phyloP scores from a whole-genome alignment of 2,113 vertebrate genomes.

The Sterna hirundo region DNA sequence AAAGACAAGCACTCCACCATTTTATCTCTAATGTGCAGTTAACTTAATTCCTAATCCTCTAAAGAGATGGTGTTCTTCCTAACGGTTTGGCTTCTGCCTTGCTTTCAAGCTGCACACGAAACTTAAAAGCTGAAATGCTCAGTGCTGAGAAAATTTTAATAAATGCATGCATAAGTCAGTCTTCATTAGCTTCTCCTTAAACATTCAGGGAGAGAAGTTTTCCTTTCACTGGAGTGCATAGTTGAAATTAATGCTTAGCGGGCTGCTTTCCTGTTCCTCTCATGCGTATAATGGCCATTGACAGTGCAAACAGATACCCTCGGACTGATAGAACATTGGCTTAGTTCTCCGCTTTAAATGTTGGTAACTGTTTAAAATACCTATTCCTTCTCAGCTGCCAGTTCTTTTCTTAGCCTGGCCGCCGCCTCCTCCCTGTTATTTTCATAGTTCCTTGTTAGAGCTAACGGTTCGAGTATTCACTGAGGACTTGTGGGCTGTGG shows the following conservation, averaged over 20 bases:
- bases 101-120: not conserved
- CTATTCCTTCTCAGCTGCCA: not conserved
- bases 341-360: not conserved
- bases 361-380: not conserved
- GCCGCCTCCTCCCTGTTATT: not conserved
- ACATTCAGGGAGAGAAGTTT: not conserved
- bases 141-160: not conserved
- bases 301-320: not conserved
- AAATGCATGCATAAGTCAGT: not conserved
- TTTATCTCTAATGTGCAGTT: constrained; percentile 64
- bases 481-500: not conserved
- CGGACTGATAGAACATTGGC: not conserved
- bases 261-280: not conserved
- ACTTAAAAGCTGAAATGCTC: constrained; percentile 35
- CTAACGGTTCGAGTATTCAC: not conserved
- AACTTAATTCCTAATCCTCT: constrained; percentile 67
- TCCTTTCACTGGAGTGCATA: not conserved
- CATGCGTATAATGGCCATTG: not conserved
- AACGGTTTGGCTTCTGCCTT: not conserved
- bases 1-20: constrained; percentile 45
- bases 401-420: not conserved
- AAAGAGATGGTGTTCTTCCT: constrained; percentile 30
- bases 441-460: not conserved
- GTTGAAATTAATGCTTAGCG: not conserved
- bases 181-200: not conserved